Evolutionary conservation across 2,888 invertebrate genomes (phyloP).

Genomic region (Polydrusus tereticollis): DNA sequence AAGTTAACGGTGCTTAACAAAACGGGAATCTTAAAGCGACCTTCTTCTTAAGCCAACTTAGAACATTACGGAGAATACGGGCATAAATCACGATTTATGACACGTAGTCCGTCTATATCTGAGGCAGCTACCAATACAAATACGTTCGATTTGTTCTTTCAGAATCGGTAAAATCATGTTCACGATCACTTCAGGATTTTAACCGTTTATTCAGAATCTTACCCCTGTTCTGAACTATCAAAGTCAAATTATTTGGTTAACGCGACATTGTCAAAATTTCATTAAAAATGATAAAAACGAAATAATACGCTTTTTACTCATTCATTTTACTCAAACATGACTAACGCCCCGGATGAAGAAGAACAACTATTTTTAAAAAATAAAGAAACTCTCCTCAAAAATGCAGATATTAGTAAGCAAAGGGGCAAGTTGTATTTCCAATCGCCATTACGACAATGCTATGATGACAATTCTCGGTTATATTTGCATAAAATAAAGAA

Average conservation of each 20-base stretch:
- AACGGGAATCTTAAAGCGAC: no score
- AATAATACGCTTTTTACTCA: not conserved
- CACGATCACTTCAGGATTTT: no score
- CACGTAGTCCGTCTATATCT: no score
- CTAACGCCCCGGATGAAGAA: not conserved
- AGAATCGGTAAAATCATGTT: no score
- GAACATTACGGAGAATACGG: no score
- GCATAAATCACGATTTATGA: no score
- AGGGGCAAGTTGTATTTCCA: not conserved
- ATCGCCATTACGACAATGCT: constrained; percentile 1
- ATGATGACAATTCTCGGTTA: constrained; percentile 7
- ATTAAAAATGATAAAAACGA: no score
- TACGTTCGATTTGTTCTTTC: no score
- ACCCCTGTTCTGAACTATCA: not conserved
- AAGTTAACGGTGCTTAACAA: no score
- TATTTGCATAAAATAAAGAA: not conserved
- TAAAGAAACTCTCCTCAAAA: not conserved
- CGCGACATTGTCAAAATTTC: no score
- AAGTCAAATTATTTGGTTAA: not conserved
- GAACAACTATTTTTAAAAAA: not conserved
- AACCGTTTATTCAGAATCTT: not conserved
- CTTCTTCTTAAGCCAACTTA: no score
- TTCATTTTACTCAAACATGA: not conserved
- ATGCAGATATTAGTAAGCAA: constrained; percentile 1
- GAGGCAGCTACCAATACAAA: no score